Conservation (phyloP, 2,888 invertebrate species). For the Blera fallax region DNA sequence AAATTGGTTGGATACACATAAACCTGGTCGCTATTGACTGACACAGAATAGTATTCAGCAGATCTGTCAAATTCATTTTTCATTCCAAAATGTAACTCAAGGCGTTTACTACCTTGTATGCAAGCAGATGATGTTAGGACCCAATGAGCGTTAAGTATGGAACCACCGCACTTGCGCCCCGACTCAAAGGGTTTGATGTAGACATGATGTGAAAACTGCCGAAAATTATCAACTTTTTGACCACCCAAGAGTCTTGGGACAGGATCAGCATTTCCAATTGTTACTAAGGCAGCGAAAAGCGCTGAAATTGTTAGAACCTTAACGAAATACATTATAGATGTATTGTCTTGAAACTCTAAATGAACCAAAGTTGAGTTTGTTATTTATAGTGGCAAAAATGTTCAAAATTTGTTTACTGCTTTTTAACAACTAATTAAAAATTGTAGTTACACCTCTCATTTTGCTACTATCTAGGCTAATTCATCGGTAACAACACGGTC, state of each 20-base stretch:
- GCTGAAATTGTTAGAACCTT: neutral
- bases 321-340: neutral
- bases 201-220: constrained; percentile 66
- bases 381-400: neutral
- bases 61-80: neutral
- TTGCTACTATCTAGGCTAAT: neutral
- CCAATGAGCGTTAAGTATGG: constrained; percentile 52
- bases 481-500: neutral
- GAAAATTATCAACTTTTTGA: constrained; percentile 41
- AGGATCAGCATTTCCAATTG: neutral
- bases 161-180: constrained; percentile 43
- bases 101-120: constrained; percentile 1
- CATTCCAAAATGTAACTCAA: constrained; percentile 31
- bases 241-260: constrained; percentile 45
- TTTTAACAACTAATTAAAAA: too few species aligned
- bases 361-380: neutral
- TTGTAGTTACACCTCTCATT: too few species aligned
- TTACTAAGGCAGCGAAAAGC: neutral
- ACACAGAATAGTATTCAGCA: constrained; percentile 25
- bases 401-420: too few species aligned
- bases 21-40: constrained; percentile 26
- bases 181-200: neutral
- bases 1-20: constrained; percentile 29
- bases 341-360: neutral
- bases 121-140: constrained; percentile 52